Percentiles rank a stretch among this genome's conserved stretches.
phyloP scores from a whole-genome alignment of 2,113 vertebrate genomes.

The Oryzias curvinotus region DNA sequence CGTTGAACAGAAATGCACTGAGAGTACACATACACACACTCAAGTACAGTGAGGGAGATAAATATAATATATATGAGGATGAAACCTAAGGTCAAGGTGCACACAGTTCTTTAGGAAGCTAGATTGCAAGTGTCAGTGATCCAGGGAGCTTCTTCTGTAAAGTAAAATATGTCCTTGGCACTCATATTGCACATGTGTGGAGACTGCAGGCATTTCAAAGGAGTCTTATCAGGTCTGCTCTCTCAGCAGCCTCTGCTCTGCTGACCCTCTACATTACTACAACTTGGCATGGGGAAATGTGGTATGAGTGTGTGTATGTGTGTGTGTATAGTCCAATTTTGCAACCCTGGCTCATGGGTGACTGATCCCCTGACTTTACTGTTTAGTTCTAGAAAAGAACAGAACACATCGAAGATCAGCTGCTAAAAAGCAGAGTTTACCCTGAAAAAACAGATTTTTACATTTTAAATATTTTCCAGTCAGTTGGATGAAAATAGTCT shows the following conservation, averaged over 20 bases:
- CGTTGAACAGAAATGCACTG: neutral
- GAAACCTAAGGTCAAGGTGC: conserved; percentile 35
- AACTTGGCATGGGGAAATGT: conserved; percentile 9
- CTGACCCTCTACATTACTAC: conserved; percentile 19
- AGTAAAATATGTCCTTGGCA: conserved; percentile 57
- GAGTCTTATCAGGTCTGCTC: conserved; percentile 52
- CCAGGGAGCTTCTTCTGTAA: conserved; percentile 48
- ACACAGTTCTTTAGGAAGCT: conserved; percentile 29
- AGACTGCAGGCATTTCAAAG: conserved; percentile 41
- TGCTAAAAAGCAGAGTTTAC: neutral
- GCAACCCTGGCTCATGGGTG: neutral
- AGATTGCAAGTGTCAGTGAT: conserved; percentile 47
- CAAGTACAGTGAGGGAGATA: neutral
- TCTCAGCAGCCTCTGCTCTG: conserved; percentile 34
- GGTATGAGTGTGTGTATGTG: conserved; percentile 11
- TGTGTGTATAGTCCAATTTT: conserved; percentile 20
- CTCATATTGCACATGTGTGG: conserved; percentile 39
- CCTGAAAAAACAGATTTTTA: neutral
- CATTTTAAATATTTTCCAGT: too few relatives aligned
- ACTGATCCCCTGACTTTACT: conserved; percentile 23
- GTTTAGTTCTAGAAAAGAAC: conserved; percentile 18
- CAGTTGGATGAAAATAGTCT: too few relatives aligned
- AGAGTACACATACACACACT: neutral
- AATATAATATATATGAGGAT: conserved; percentile 9
- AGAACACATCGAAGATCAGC: conserved; percentile 7